A percentile compares a stretch with the other conserved stretches of the same genome.
phyloP scores from a whole-genome alignment of 2,797 vertebrate genomes.

The Sebastes cheni region DNA sequence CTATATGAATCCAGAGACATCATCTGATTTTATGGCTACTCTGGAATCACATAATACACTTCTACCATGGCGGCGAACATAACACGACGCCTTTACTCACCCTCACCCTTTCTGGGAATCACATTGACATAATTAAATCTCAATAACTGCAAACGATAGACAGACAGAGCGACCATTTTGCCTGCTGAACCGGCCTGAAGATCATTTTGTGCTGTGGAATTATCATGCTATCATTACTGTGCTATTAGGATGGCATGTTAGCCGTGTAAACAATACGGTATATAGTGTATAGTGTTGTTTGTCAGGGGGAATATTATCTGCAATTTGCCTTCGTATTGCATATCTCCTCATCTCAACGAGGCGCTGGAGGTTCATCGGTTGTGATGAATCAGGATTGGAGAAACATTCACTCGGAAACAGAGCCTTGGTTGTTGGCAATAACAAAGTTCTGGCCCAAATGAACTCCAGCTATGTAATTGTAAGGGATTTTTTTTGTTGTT shows the following conservation, averaged over 20 bases:
- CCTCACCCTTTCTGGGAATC: slow-evolving; percentile 52
- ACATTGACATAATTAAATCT: slow-evolving; percentile 57
- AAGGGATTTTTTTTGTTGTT: slow-evolving; percentile 63
- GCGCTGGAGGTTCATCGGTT: slow-evolving; percentile 51
- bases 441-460: slow-evolving; percentile 63
- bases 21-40: slow-evolving; percentile 57
- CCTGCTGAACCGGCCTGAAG: slow-evolving; percentile 19
- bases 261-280: slow-evolving; percentile 49
- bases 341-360: slow-evolving; percentile 57
- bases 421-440: slow-evolving; percentile 70
- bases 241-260: slow-evolving; percentile 53
- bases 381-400: slow-evolving; percentile 57
- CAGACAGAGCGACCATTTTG: slow-evolving; percentile 29
- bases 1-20: slow-evolving; percentile 48
- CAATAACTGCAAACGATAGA: slow-evolving; percentile 45
- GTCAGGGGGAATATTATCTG: slow-evolving; percentile 46
- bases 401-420: slow-evolving; percentile 57
- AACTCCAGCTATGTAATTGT: slow-evolving; percentile 73
- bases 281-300: slow-evolving; percentile 28
- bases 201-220: slow-evolving; percentile 55
- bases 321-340: slow-evolving; percentile 60
- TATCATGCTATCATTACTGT: slow-evolving; percentile 49
- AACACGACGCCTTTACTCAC: slow-evolving; percentile 36
- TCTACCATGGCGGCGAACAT: slow-evolving; percentile 33
- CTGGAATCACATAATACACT: slow-evolving; percentile 51